Base-by-base conservation (phyloP, 2,888 invertebrate species). In the Nyleta sp. region DNA sequence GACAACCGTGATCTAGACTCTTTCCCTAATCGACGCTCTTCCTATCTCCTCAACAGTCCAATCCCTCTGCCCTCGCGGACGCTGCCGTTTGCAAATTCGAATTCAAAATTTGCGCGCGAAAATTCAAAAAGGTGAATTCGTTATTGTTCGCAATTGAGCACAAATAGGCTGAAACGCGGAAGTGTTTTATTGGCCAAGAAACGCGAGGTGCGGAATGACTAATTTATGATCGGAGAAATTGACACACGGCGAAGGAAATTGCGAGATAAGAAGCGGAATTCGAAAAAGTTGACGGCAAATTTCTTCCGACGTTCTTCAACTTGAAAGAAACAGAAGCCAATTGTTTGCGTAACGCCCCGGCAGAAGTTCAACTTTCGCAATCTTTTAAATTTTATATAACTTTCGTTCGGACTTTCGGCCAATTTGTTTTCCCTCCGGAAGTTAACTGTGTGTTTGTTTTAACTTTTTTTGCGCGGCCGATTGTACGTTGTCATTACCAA, bases 101-200 rank as follows among this genome's bases (percentile, higher is more conserved):
- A n/a, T n/a, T n/a, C n/a, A n/a, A n/a, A n/a, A n/a, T n/a, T n/a
- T n/a, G n/a, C n/a, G n/a, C n/a, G n/a, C n/a, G n/a, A n/a, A n/a
- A n/a, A n/a, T n/a, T n/a, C n/a, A n/a, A n/a, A n/a, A n/a, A n/a
- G n/a, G n/a, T n/a, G n/a, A n/a, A n/a, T n/a, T n/a, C n/a, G n/a
- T n/a, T n/a, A n/a, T n/a, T n/a, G n/a, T 65, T 73, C 64, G 50
- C 52, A 67, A 67, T 42, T 40, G 8, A 42, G 20, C 64, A 42
- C 48, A 73, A 73, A 73, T 73, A 73, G 73, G 65, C 59, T 73
- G 65, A 64, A 65, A 65, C 74, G 53, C 65, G 74, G 74, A 74
- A 67, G 60, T 65, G 53, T 67, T 60, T 74, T 59, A 74, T 67
- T 60, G 65, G 59, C 35, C 20, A 74, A 74, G 67, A 60, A 74